Evolutionary conservation across 2,888 invertebrate genomes (phyloP).

Genomic region (Apodemia zela): DNA sequence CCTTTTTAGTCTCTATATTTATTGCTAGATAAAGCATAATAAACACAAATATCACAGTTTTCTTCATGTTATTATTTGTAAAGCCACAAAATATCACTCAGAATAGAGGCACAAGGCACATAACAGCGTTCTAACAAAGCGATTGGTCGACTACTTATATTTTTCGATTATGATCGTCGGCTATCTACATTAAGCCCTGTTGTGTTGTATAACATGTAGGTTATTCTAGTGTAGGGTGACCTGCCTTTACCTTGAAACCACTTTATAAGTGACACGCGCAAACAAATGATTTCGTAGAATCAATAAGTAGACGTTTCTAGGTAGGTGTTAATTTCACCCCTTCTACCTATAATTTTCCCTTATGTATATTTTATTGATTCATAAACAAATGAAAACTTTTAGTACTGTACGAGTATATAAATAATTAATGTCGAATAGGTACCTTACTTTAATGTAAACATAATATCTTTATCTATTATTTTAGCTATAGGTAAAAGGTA

Average conservation of each 20-base stretch:
- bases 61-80: neutral
- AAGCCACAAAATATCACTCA: neutral
- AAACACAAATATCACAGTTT: constrained; percentile 18
- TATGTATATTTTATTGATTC: neutral
- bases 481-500: too few species aligned
- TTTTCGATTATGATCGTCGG: constrained; percentile 56
- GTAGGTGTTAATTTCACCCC: neutral
- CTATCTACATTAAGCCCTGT: constrained; percentile 46
- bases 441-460: too few species aligned
- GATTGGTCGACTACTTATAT: constrained; percentile 47
- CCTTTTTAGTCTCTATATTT: constrained; percentile 50
- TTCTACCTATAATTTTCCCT: neutral
- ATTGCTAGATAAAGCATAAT: constrained; percentile 34
- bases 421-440: too few species aligned
- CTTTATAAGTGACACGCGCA: constrained; percentile 40
- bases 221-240: constrained; percentile 30
- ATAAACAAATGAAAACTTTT: too few species aligned
- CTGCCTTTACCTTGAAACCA: constrained; percentile 27
- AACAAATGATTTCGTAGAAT: constrained; percentile 43
- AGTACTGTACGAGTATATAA: too few species aligned
- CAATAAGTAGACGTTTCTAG: constrained; percentile 37
- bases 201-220: constrained; percentile 38
- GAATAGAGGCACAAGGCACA: neutral
- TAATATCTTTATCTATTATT: too few species aligned
- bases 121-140: constrained; percentile 32